Evolutionary conservation across 2,888 invertebrate genomes (phyloP), one percentile per base, ranked within the genome.

Genomic region (Acleris sparsana): DNA sequence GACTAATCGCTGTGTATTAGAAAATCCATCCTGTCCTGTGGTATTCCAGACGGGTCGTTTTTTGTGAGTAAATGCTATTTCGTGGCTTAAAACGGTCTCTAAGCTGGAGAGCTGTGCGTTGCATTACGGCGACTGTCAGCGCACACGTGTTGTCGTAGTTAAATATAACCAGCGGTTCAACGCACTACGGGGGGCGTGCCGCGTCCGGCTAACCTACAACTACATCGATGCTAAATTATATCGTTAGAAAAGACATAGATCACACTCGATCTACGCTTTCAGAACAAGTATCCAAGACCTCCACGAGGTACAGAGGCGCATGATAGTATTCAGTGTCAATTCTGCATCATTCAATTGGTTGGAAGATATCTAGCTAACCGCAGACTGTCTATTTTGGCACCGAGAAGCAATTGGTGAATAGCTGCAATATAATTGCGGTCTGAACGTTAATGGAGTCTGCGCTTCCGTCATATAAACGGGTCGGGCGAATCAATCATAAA

Each of bases 141-240:
- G 76, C 86, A 87, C 89, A 91, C 88, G 87, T 90, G 91, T 85
- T 86, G 87, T 81, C 80, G 85, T 76, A 85, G 92, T 90, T 92
- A 92, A 89, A 92, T 92, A 91, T 92, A 92, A 88, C 87, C 80
- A 79, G 79, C 83, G 77, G 92, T 91, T 91, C 91, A 90, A 90
- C 86, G 90, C 84, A 83, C 91, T 85, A 84, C 80, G 86, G 83
- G 85, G 83, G 78, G 77, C 78, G 77, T 66, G 59, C 65, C 73
- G 80, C 84, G 86, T 82, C 84, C 86, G 85, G 84, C 80, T 87
- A 88, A 87, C 87, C 86, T 80, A 87, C 84, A 82, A 84, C 82
- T 82, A 79, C 75, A 78, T 76, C 73, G 69, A 72, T 25, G 52
- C 57, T 62, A 55, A 64, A 43, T 66, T 57, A 62, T 33, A 59